A percentile compares a stretch with the other conserved stretches of the same genome.
phyloP scores from a whole-genome alignment of 2,888 invertebrate genomes.

The Netelia virgata region DNA sequence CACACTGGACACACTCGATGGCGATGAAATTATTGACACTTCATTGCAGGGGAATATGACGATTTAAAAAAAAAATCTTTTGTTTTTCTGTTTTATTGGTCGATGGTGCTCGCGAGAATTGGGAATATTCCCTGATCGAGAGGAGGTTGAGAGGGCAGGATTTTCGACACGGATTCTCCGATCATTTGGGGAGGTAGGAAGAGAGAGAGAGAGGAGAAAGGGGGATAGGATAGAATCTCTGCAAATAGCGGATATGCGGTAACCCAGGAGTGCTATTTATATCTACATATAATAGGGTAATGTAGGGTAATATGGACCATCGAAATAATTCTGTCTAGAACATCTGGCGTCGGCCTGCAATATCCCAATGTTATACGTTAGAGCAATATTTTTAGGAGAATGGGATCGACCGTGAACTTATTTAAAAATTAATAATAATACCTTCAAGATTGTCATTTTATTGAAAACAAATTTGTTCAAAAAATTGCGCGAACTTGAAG shows the following conservation, averaged over 20 bases:
- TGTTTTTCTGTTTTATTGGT: not conserved
- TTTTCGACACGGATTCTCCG: constrained; percentile 24
- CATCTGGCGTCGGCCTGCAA: no score
- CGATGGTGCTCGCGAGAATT: not conserved
- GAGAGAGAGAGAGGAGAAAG: not conserved
- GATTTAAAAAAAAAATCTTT: not conserved
- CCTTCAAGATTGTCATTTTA: no score
- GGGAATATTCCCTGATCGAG: not conserved
- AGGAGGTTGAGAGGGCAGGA: not conserved
- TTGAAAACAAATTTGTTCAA: no score
- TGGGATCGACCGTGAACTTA: no score
- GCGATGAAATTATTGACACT: not conserved
- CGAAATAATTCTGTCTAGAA: no score
- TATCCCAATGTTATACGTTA: no score
- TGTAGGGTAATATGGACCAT: no score
- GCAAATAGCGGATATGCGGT: constrained; percentile 12
- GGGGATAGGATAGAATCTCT: not conserved
- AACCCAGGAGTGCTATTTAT: not conserved
- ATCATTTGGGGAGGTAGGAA: not conserved
- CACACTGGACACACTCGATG: not conserved
- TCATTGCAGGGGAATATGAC: not conserved
- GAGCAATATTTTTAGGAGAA: no score
- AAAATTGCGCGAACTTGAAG: no score
- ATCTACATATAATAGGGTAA: not conserved
- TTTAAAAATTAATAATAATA: no score